Conservation (phyloP, 2,113 vertebrate species). For the Labrus mixtus region DNA sequence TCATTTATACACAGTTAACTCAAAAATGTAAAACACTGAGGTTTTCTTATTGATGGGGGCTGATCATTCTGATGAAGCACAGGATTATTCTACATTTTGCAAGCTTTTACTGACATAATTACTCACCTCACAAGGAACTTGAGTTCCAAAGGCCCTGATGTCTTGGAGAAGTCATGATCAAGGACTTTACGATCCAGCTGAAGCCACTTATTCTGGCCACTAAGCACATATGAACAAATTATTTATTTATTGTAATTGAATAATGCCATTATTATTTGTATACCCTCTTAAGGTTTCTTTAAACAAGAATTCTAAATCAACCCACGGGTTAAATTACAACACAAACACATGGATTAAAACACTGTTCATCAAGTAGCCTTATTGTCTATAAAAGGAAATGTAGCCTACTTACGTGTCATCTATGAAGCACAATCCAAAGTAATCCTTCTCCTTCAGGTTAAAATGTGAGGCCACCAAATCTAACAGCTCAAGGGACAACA, state of each 20-base stretch:
- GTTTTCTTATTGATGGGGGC: not conserved
- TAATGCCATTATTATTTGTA: not conserved
- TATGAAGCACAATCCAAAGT: slow-evolving; percentile 94
- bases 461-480: slow-evolving; percentile 98
- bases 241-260: slow-evolving; percentile 30
- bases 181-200: slow-evolving; percentile 96
- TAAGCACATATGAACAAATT: slow-evolving; percentile 67
- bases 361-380: not conserved
- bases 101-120: slow-evolving; percentile 9
- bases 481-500: slow-evolving; percentile 93
- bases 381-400: not conserved
- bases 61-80: not conserved
- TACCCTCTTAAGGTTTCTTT: not conserved
- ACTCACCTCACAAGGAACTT: slow-evolving; percentile 93
- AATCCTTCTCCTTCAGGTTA: slow-evolving; percentile 98
- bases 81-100: not conserved
- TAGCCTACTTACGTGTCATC: slow-evolving; percentile 95
- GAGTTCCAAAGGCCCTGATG: slow-evolving; percentile 87
- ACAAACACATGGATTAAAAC: too few relatives aligned
- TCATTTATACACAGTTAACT: not conserved
- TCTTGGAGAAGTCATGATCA: slow-evolving; percentile 95
- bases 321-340: not conserved
- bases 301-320: slow-evolving; percentile 15
- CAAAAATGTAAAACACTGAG: not conserved
- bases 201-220: slow-evolving; percentile 95